These are phyloP conservation scores for Bombus fervidus DNA, from an alignment of 1,140 invertebrate species.

Conservation along the genomic window DNA sequence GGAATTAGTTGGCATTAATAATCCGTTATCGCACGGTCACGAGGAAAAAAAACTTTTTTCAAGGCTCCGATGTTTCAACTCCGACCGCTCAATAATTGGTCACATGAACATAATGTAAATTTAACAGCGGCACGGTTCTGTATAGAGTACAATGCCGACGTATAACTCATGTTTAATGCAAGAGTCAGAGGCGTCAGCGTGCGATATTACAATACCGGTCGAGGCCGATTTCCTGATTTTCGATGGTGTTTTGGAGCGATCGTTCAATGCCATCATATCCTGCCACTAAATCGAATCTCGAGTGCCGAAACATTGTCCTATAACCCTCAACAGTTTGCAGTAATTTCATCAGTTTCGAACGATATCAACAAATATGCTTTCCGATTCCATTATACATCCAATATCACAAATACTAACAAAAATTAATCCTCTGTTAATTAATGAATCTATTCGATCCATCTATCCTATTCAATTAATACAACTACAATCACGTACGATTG, in stretches of 20 bases:
- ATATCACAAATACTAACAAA: not conserved
- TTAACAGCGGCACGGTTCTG: conserved; percentile 48
- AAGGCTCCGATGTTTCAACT: conserved; percentile 27
- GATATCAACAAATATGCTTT: not conserved
- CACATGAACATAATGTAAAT: conserved; percentile 68
- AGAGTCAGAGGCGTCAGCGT: conserved; percentile 60
- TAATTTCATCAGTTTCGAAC: not conserved
- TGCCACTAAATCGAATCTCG: conserved; percentile 29
- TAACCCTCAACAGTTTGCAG: too few species aligned
- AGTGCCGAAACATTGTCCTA: not conserved
- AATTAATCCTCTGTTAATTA: not conserved
- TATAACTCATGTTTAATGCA: conserved; percentile 73
- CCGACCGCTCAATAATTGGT: conserved; percentile 56
- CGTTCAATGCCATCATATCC: conserved; percentile 30
- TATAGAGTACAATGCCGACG: conserved; percentile 62
- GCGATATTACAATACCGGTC: conserved; percentile 62
- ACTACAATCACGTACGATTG: not conserved
- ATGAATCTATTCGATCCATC: not conserved
- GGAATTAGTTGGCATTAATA: not conserved
- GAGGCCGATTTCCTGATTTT: conserved; percentile 49
- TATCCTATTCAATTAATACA: not conserved
- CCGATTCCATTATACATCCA: not conserved
- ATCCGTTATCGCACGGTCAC: not conserved
- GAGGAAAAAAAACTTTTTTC: not conserved
- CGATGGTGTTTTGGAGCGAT: conserved; percentile 52